phyloP scores from a whole-genome alignment of 1,140 invertebrate species.

The Zaprionus capensis region DNA sequence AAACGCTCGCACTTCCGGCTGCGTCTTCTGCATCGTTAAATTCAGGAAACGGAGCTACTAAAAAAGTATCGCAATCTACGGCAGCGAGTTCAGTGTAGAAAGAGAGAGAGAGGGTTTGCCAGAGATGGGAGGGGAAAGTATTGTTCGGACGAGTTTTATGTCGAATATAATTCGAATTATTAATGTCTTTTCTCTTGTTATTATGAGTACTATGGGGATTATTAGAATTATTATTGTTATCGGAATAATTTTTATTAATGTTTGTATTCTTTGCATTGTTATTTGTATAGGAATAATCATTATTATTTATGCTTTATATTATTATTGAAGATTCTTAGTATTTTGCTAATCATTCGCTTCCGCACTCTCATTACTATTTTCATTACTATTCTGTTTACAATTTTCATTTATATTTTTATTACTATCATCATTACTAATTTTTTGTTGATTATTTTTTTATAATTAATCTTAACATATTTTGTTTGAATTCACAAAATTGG shows the following conservation, averaged over 20 bases:
- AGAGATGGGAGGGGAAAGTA: neutral
- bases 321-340: neutral
- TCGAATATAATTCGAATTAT: conserved; percentile 1
- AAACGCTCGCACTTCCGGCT: conserved; percentile 75
- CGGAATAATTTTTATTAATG: neutral
- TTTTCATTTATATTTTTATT: conserved; percentile 31
- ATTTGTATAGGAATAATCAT: conserved; percentile 2
- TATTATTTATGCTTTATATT: conserved; percentile 25
- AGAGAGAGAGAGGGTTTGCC: neutral
- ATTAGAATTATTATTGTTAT: neutral
- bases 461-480: too few relatives aligned
- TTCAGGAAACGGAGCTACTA: conserved; percentile 62
- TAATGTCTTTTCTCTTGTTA: neutral
- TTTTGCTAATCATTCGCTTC: neutral
- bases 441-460: neutral
- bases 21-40: conserved; percentile 68
- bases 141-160: neutral
- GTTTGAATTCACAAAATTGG: too few relatives aligned
- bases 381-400: too few relatives aligned
- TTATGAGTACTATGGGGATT: neutral
- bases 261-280: neutral
- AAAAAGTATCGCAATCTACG: conserved; percentile 23
- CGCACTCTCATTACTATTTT: too few relatives aligned
- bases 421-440: neutral
- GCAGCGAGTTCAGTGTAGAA: neutral